Base-by-base conservation (phyloP, 2,797 vertebrate genomes). In the Oreonectes daqikongensis region DNA sequence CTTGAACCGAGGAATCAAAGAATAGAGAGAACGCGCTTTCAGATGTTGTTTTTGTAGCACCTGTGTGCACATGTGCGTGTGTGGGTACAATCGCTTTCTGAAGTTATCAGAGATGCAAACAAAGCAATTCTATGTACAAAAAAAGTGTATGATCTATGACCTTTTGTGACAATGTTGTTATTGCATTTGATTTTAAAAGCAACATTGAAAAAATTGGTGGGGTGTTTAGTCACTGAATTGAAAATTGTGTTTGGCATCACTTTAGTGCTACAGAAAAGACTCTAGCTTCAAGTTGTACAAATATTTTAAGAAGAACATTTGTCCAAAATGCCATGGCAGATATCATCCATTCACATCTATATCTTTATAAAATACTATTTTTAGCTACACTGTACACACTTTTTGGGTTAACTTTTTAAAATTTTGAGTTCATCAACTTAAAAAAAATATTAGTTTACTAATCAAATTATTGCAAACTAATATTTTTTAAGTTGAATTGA, bases 1-100 rank as follows among this genome's bases (percentile, higher is more conserved):
- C 84, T 85, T 84, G 84, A 84, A 83, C 77, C 84, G 65, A 84
- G 81, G 85, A 86, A 75, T 30, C 59, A 69, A 68, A 73, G 26
- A 60, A 76, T 28, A 14, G 35, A 53, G 30, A 74, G 32, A 79
- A 65, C 3, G 2, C 15, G 3, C 40, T 18, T 42, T 18, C 9
- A 14, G 42, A n/a, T 17, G 4, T 3, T 2, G 22, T 17, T 35
- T 55, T 4, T 32, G 18, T 44, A 15, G 61, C 52, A 52, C 44
- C 48, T 66, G 48, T 28, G 35, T 35, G 28, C 30, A 35, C n/a
- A 28, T 3, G 50, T 22, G 35, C n/a, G n/a, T 35, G 35, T 44
- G 48, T 50, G 69, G 40, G 22, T 73, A 64, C 40, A 73, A 53
- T 52, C 4, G 35, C 24, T 17, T 12, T 17, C 14, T 3, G 46